A percentile compares a stretch with the other conserved stretches of the same genome.
Conservation (phyloP, 2,888 invertebrate species). For the Tiliacea citrago region DNA sequence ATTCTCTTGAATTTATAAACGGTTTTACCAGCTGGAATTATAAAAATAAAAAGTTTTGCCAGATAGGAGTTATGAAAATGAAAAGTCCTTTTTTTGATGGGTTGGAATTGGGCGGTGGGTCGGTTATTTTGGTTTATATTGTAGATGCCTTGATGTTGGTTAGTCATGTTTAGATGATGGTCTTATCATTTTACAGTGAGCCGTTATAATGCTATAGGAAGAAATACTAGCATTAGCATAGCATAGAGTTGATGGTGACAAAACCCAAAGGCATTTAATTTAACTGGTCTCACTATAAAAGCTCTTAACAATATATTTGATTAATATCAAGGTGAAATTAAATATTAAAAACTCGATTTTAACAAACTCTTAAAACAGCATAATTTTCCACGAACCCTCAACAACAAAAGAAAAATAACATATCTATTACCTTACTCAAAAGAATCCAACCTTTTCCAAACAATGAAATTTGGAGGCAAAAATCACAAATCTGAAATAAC, state of each 20-base stretch:
- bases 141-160: background rate
- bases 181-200: background rate
- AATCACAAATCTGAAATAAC: constrained; percentile 60
- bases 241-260: too few species aligned
- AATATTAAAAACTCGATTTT: constrained; percentile 5
- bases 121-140: background rate
- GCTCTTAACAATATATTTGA: background rate
- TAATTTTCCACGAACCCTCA: background rate
- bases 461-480: constrained; percentile 45
- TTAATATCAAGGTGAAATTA: background rate
- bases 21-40: constrained; percentile 57
- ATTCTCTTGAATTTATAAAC: constrained; percentile 74
- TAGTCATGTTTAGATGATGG: background rate
- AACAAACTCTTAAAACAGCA: constrained; percentile 5
- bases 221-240: background rate
- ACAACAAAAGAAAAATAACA: constrained; percentile 35
- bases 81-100: constrained; percentile 22
- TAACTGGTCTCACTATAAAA: background rate
- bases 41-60: constrained; percentile 45
- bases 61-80: constrained; percentile 37
- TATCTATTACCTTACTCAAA: constrained; percentile 36
- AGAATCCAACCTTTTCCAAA: constrained; percentile 37
- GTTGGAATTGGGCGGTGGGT: background rate
- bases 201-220: background rate
- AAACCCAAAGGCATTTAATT: background rate